Evolutionary conservation across 1,140 invertebrate species (phyloP), one percentile per base, ranked within the genome.

Genomic region (Apis cerana): DNA sequence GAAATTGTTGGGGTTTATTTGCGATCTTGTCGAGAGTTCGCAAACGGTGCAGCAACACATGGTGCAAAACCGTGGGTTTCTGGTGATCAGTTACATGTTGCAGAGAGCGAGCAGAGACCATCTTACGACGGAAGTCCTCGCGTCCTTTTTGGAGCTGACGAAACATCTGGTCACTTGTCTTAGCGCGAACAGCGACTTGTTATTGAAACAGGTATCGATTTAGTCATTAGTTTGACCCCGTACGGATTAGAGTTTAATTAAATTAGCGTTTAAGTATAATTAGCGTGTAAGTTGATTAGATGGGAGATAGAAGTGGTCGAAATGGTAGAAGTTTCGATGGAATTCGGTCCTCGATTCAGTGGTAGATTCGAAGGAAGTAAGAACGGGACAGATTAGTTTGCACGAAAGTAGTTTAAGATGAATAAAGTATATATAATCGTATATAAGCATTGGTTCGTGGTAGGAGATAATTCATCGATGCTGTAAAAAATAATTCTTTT

Each of bases 1-100:
- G 19, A 99, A 98, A 93, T 95, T 99, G 65, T 96, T 99, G 91
- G 98, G 98, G 80, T 99, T 99, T 94, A 98, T 99, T 86, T 99
- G 98, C 94, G 98, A 99, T 91, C 95, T 99, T 89, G 97, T 99
- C 77, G 98, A 99, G 92, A 98, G 97, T 69, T 99, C 99, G 84
- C 96, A 97, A 90, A 99, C 98, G 21, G 98, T 99, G 79, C 99
- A 99, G 92, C 99, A 99, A 92, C 99, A 99, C 92, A 98, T 99
- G 97, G 97, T 99, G 92, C 99, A 99, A 94, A 99, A 98, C 92
- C 95, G 98, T 89, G 99, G 99, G 64, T 99, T 99, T 94, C 95
- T 99, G 85, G 98, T 99, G 65, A 99, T 99, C 92, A 99, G 98
- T 86, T 98, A 98, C 93, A 97, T 99, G 95, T 95, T 99, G 82